Conservation (phyloP, 2,113 vertebrate genomes). For the Heterotilapia buettikoferi region DNA sequence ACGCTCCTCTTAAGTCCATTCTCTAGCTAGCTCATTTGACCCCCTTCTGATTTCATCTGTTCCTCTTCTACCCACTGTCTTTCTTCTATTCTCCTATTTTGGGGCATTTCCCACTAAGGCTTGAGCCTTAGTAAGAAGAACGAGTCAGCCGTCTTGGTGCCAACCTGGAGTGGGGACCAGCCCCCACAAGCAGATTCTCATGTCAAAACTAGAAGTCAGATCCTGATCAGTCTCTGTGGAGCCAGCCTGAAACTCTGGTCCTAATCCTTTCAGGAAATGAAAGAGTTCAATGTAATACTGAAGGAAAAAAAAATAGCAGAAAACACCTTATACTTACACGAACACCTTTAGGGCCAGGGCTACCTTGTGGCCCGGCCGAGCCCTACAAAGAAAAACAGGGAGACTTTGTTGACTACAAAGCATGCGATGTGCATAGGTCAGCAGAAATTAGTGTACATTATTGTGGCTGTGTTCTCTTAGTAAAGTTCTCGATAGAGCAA, state of each 20-base stretch:
- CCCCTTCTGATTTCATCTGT: constrained; percentile 9
- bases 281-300: constrained; percentile 9
- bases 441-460: neutral
- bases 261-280: constrained; percentile 60
- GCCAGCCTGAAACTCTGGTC: neutral
- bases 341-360: constrained; percentile 89
- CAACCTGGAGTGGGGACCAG: constrained; percentile 2
- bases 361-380: constrained; percentile 89
- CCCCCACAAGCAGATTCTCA: neutral
- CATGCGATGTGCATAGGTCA: neutral
- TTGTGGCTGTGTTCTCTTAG: neutral
- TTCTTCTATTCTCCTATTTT: neutral
- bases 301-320: neutral
- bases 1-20: constrained; percentile 3
- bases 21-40: constrained; percentile 22
- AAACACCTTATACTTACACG: constrained; percentile 78
- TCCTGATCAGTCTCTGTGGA: neutral
- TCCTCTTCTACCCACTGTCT: neutral
- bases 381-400: constrained; percentile 74
- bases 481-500: neutral
- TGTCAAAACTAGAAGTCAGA: constrained; percentile 7
- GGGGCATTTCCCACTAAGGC: constrained; percentile 6
- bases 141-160: neutral
- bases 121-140: constrained; percentile 2
- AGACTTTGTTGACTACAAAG: neutral